A percentile compares a stretch with the other conserved stretches of the same genome.
phyloP scores from a whole-genome alignment of 2,888 invertebrate species.

The Orthosia incerta region DNA sequence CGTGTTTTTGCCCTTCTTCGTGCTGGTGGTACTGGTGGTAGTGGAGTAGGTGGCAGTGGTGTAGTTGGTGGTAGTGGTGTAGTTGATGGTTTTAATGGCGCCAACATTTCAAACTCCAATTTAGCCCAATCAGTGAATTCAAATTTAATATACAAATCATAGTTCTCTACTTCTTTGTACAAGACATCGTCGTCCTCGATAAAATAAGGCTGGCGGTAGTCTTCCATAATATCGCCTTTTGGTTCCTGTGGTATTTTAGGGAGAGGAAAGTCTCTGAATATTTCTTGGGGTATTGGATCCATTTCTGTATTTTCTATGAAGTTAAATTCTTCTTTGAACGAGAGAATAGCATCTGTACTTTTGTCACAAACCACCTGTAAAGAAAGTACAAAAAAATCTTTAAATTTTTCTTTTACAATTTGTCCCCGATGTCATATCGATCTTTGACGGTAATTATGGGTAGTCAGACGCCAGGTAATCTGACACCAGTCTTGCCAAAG shows the following conservation, averaged over 20 bases:
- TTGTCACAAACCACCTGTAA: background rate
- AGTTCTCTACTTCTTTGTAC: background rate
- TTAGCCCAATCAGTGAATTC: background rate
- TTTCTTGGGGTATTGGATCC: background rate
- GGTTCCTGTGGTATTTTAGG: too few relatives aligned
- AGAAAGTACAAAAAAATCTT: background rate
- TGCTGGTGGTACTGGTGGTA: too few relatives aligned
- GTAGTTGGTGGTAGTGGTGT: too few relatives aligned
- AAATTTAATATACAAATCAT: constrained; percentile 28
- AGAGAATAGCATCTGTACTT: background rate
- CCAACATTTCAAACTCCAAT: constrained; percentile 21
- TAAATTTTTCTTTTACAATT: too few relatives aligned
- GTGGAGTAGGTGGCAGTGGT: too few relatives aligned
- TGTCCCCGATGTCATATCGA: too few relatives aligned
- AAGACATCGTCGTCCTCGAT: background rate
- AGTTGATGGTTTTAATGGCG: too few relatives aligned
- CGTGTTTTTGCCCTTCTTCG: background rate
- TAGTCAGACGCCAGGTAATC: too few relatives aligned
- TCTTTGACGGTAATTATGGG: too few relatives aligned
- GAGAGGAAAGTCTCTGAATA: background rate
- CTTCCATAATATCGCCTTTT: accelerated
- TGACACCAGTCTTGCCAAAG: too few relatives aligned
- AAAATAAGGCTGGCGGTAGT: accelerated
- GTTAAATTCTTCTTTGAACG: constrained; percentile 25
- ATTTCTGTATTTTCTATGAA: background rate